These are phyloP conservation scores for Calyptommatus sinebrachiatus DNA, from an alignment of 2,113 vertebrate species.

Conservation along the genomic window DNA sequence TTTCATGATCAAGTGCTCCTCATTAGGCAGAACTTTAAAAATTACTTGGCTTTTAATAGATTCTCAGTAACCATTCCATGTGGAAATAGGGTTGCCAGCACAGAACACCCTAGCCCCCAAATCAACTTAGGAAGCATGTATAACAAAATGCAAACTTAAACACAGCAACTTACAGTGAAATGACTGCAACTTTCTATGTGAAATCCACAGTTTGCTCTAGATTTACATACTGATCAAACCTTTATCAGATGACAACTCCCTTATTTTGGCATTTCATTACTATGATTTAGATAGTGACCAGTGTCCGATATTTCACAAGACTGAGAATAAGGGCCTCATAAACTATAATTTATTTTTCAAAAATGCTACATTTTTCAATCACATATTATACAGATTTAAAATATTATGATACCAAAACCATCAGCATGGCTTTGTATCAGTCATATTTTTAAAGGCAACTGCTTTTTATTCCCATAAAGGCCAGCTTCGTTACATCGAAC, in stretches of 20 bases:
- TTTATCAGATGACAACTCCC: not conserved
- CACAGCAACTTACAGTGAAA: not conserved
- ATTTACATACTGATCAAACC: not conserved
- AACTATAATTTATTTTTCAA: slow-evolving; percentile 30
- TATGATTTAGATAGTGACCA: not conserved
- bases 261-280: slow-evolving; percentile 1
- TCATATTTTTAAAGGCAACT: slow-evolving; percentile 73
- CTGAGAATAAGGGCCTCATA: slow-evolving; percentile 2
- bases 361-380: slow-evolving; percentile 50
- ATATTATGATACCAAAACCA: slow-evolving; percentile 64
- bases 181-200: not conserved
- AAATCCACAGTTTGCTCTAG: not conserved
- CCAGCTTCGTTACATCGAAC: slow-evolving; percentile 69
- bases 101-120: not conserved
- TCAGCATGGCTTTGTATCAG: slow-evolving; percentile 67
- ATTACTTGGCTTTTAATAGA: not conserved
- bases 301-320: slow-evolving; percentile 12
- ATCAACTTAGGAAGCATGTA: not conserved
- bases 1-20: not conserved
- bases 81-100: not conserved
- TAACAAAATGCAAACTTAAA: not conserved
- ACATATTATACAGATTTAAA: slow-evolving; percentile 46
- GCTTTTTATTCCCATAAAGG: slow-evolving; percentile 75
- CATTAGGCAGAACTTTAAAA: not conserved
- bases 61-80: not conserved